Percentiles rank a stretch among this genome's conserved stretches.
These are phyloP conservation scores for Seriola rivoliana DNA, from an alignment of 2,113 vertebrate species.

Conservation along the genomic window DNA sequence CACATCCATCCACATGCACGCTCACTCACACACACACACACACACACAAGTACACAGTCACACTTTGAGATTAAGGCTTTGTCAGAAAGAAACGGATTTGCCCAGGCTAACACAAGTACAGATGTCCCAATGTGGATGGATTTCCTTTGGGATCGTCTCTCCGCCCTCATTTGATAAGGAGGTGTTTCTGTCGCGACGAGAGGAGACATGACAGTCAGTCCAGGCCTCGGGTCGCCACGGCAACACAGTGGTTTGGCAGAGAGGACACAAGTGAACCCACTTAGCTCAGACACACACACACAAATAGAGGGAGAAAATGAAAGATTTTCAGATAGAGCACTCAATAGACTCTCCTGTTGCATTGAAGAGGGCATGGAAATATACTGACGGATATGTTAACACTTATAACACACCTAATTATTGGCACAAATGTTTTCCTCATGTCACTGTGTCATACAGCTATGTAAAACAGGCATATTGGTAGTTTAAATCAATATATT, in stretches of 20 bases:
- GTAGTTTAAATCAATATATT: not conserved
- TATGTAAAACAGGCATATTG: not conserved
- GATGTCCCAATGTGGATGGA: constrained; percentile 77
- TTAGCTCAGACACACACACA: constrained; percentile 21
- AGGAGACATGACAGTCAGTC: constrained; percentile 48
- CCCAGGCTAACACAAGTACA: constrained; percentile 76
- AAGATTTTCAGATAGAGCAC: constrained; percentile 23
- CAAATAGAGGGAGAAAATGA: constrained; percentile 29
- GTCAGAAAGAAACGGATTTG: constrained; percentile 81
- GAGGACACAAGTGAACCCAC: constrained; percentile 29
- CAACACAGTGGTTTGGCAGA: constrained; percentile 48
- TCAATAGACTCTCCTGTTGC: constrained; percentile 1
- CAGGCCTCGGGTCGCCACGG: constrained; percentile 53
- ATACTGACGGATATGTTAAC: not conserved
- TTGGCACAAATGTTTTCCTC: not conserved
- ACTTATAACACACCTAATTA: not conserved
- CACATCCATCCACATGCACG: constrained; percentile 9
- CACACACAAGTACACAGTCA: constrained; percentile 40
- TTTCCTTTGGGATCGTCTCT: constrained; percentile 78
- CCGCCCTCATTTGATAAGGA: constrained; percentile 69
- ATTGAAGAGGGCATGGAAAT: constrained; percentile 1
- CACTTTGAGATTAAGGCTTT: constrained; percentile 80
- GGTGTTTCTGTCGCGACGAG: constrained; percentile 56
- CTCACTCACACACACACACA: constrained; percentile 32
- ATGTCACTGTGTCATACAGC: not conserved